Evolutionary conservation across 1,140 invertebrate species (phyloP).

Genomic region (Himalopsyche phryganea): DNA sequence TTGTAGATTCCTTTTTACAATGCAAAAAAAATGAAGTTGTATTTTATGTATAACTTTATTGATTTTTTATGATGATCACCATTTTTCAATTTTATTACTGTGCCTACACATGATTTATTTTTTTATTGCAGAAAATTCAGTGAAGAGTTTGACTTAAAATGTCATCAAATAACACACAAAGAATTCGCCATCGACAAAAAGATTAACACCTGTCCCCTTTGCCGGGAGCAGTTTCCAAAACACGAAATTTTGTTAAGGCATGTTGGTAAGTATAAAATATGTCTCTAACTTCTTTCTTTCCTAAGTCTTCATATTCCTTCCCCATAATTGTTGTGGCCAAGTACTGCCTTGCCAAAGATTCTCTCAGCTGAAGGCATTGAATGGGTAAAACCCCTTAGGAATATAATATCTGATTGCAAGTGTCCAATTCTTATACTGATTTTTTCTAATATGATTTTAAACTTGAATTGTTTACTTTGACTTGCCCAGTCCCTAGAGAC

Average conservation of each 20-base stretch:
- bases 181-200: conserved; percentile 17
- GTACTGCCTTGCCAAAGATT: neutral
- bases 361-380: neutral
- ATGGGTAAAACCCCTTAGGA: neutral
- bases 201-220: conserved; percentile 21
- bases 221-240: conserved; percentile 19
- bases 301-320: neutral
- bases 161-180: conserved; percentile 26
- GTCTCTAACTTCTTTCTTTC: neutral
- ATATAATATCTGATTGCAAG: neutral
- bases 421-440: neutral
- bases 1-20: neutral
- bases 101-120: neutral
- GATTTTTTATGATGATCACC: neutral
- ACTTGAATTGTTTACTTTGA: too few relatives aligned
- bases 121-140: conserved; percentile 20
- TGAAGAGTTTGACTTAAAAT: conserved; percentile 23
- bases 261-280: conserved; percentile 18
- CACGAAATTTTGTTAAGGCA: conserved; percentile 25
- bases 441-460: too few relatives aligned
- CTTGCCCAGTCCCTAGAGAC: too few relatives aligned
- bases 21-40: neutral
- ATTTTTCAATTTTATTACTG: neutral
- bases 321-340: neutral
- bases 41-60: neutral